Evolutionary conservation across 2,113 vertebrate species (phyloP).

Genomic region (Cynocephalus volans): DNA sequence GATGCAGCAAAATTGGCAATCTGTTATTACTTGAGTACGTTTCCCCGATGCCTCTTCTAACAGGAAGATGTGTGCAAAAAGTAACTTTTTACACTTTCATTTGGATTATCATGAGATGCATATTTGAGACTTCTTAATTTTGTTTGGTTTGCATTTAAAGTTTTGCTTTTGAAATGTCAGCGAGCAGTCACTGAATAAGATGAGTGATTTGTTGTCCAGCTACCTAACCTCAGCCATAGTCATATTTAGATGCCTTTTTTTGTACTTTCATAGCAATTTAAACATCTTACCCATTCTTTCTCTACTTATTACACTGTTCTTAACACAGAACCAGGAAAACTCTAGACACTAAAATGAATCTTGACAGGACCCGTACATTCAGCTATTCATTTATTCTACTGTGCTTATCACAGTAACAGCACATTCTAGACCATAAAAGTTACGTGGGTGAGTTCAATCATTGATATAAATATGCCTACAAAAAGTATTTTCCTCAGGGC

Average conservation of each 20-base stretch:
- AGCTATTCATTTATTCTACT: background rate
- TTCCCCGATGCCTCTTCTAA: background rate
- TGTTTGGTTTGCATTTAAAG: background rate
- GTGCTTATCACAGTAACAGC: background rate
- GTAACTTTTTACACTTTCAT: no score
- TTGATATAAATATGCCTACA: background rate
- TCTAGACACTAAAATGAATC: background rate
- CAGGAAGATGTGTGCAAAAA: background rate
- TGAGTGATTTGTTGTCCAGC: background rate
- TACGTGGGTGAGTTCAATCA: background rate
- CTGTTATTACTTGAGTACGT: background rate
- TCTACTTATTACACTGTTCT: background rate
- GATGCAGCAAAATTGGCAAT: background rate
- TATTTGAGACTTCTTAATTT: background rate
- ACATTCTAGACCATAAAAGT: background rate
- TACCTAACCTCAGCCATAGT: no score
- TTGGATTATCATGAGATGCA: background rate
- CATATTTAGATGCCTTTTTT: background rate
- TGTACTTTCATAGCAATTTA: background rate
- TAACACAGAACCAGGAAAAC: background rate
- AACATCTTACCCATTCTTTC: no score
- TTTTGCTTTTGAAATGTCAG: background rate
- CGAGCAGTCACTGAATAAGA: no score
- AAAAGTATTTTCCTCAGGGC: background rate
- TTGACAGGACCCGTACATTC: background rate